Base-by-base conservation (phyloP, 1,140 invertebrate genomes). In the Tetraneura akinire region DNA sequence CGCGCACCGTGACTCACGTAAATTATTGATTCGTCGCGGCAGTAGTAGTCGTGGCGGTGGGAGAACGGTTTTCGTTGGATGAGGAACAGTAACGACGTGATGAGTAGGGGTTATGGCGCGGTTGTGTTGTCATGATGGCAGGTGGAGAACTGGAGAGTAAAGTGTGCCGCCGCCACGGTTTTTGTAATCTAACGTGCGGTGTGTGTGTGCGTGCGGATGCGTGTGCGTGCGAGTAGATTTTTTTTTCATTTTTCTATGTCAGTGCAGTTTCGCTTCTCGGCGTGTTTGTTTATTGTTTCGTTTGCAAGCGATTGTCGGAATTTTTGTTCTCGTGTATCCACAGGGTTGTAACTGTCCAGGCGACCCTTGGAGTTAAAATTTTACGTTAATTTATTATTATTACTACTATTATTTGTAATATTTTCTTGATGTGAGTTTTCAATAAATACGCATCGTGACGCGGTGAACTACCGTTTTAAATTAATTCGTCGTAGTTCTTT, bases 21-120 rank as follows among this genome's bases (percentile, higher is more conserved):
- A 76, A 76, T 76, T 76, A 76, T 76, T 76, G 73, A 76, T 76
- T 76, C 51, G 51, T 60, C 73, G 32, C 23, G 74, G n/a, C 21
- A 14, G 29, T 26, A 51, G 71, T 51, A n/a, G 16, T 13, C 49
- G 47, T 23, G 6, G 66, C 0, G 32, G 70, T 11, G 23, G 37
- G 26, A 18, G 74, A 6, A 62, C 32, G 32, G 47, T 45, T 42
- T 21, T 16, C 18, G 47, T 37, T 3, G 32, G 32, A 29, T 1
- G 32, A 11, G 18, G n/a, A 8, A n/a, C 29, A 21, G 37, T 10
- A 37, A 8, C 32, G 8, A 21, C 53, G 49, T n/a, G 23, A 9
- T n/a, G 3, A 29, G 32, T 42, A 29, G 70, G 18, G 26, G 62
- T 13, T 6, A 13, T 5, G 21, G 18, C 21, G 14, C 45, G 37